Base-by-base conservation (phyloP, 2,113 vertebrate genomes). In the Carassius auratus region DNA sequence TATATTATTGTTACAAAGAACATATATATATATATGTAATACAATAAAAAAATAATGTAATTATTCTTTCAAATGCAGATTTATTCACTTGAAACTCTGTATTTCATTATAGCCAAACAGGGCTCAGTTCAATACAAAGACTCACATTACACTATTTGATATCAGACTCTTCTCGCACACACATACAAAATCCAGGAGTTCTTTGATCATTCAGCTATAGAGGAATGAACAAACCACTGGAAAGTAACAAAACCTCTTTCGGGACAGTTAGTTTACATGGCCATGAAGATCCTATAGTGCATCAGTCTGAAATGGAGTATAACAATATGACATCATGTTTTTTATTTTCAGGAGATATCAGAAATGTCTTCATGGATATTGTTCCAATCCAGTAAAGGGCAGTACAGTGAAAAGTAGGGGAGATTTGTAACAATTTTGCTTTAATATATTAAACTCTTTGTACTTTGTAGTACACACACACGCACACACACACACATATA, bases 101-200 rank as follows among this genome's bases (percentile, higher is more conserved):
- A 68, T 33, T 33, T 14, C 64, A 4, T 45, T n/a, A 23, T n/a
- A 30, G 17, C 71, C 19, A 48, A 48, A 45, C 71, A 13, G 52
- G 52, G 38, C 4, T 68, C 64, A 36, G 15, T 36, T 68, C 64
- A 68, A 36, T 68, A 68, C 30, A 36, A 36, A 36, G 12, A 75
- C 73, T 75, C 45, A 50, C 45, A 14, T 75, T 48, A 75, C 12
- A 75, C 73, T 50, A 48, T 75, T 75, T 75, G 2, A 75, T 45
- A 26, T 75, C 73, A 75, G 21, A 17, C n/a, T 14, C 38, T 45
- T 23, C 45, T 48, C 3, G 12, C 73, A 26, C 42, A 23, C 42
- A 75, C 50, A 52, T 52, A 75, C 8, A 75, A 75, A 26, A 48
- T 48, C 38, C 73, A 50, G 10, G 23, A 75, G 73, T 26, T 75